These are phyloP conservation scores for Muscicapa striata DNA, from an alignment of 2,797 vertebrate species.

Conservation along the genomic window DNA sequence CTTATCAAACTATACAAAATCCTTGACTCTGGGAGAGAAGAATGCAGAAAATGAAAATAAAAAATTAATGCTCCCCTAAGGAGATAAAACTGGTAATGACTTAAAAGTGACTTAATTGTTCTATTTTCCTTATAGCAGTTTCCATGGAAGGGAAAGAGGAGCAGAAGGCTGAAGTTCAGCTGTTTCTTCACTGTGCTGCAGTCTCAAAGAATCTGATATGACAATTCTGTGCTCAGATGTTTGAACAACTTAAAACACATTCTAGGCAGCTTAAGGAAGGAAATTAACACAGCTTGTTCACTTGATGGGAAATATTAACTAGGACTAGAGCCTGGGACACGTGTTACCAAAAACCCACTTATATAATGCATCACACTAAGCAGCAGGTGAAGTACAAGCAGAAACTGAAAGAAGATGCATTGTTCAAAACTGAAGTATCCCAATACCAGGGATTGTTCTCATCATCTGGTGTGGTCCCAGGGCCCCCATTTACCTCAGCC, in stretches of 20 bases:
- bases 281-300: neutral
- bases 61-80: slow-evolving; percentile 26
- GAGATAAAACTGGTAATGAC: slow-evolving; percentile 25
- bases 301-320: neutral
- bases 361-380: slow-evolving; percentile 8
- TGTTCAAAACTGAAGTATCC: neutral
- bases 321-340: neutral
- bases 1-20: neutral
- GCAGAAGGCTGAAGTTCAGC: neutral
- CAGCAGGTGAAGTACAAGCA: slow-evolving; percentile 54
- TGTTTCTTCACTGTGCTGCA: neutral
- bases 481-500: neutral
- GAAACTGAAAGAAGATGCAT: slow-evolving; percentile 33
- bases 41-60: slow-evolving; percentile 49
- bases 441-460: neutral
- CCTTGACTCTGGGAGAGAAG: neutral
- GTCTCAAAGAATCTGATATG: neutral
- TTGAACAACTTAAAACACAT: slow-evolving; percentile 43
- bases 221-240: neutral
- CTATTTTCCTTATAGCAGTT: slow-evolving; percentile 22
- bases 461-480: neutral
- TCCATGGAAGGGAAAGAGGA: neutral
- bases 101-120: slow-evolving; percentile 30
- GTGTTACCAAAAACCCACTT: slow-evolving; percentile 37
- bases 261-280: slow-evolving; percentile 8